Conservation (phyloP, 2,113 vertebrate species). For the Sturnus vulgaris region DNA sequence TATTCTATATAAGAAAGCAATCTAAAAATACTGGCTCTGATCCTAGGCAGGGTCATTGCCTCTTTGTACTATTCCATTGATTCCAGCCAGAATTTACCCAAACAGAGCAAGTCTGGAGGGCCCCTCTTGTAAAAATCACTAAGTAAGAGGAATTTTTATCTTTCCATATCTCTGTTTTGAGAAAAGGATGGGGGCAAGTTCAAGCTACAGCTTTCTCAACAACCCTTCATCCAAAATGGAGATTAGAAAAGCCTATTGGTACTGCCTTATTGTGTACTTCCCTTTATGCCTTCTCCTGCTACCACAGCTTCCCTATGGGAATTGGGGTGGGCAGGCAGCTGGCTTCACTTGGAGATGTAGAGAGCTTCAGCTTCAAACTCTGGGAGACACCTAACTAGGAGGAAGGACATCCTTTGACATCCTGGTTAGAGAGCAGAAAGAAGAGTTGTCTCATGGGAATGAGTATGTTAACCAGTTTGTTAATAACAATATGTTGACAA, state of each 20-base stretch:
- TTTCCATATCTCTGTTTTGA: background rate
- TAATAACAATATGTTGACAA: too few species aligned
- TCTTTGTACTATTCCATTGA: background rate
- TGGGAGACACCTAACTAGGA: too few species aligned
- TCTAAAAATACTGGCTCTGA: background rate
- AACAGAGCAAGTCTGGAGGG: background rate
- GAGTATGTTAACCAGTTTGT: too few species aligned
- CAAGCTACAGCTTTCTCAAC: background rate
- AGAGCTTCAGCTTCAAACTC: too few species aligned
- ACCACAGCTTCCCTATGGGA: background rate
- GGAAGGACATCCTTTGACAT: too few species aligned
- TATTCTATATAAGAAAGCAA: constrained; percentile 3
- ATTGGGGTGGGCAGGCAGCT: too few species aligned
- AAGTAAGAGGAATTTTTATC: background rate
- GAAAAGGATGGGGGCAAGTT: background rate
- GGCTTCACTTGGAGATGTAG: too few species aligned
- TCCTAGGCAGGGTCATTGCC: background rate
- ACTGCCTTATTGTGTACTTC: background rate
- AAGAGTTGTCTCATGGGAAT: too few species aligned
- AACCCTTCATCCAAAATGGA: background rate
- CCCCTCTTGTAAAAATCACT: background rate
- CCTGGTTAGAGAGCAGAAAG: too few species aligned
- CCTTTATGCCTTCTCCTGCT: background rate
- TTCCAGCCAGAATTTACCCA: background rate
- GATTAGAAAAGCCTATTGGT: background rate